Conservation (phyloP, 23 tunicate genomes). For the Styela clava region DNA sequence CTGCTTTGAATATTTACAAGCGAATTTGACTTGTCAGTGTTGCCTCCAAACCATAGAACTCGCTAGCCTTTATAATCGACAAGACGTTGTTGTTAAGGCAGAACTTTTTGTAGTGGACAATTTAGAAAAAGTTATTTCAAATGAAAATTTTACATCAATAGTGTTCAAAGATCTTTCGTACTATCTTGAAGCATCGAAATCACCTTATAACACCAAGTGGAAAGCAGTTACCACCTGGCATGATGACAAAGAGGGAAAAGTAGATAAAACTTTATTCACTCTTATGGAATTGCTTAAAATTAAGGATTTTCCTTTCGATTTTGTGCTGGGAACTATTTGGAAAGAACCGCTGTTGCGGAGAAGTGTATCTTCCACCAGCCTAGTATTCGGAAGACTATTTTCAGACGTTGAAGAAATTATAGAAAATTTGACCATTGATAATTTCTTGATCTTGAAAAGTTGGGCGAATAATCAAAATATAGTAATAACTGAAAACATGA, state of each 20-base stretch:
- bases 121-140: no score
- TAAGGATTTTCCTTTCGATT: not conserved
- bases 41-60: not conserved
- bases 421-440: not conserved
- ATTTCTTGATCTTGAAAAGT: not conserved
- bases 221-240: not conserved
- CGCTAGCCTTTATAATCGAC: not conserved
- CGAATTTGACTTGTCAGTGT: not conserved
- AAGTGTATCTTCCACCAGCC: not conserved
- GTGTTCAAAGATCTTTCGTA: not conserved
- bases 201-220: not conserved
- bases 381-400: not conserved
- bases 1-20: not conserved
- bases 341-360: not conserved
- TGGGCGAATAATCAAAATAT: not conserved
- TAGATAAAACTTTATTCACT: no score
- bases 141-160: no score
- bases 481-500: no score
- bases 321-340: not conserved
- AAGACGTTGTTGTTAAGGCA: not conserved
- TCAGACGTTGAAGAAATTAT: not conserved
- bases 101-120: not conserved
- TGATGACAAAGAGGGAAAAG: not conserved
- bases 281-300: not conserved
- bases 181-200: not conserved